These are phyloP conservation scores for Baccha elongata DNA, from an alignment of 2,888 invertebrate genomes.

Conservation along the genomic window DNA sequence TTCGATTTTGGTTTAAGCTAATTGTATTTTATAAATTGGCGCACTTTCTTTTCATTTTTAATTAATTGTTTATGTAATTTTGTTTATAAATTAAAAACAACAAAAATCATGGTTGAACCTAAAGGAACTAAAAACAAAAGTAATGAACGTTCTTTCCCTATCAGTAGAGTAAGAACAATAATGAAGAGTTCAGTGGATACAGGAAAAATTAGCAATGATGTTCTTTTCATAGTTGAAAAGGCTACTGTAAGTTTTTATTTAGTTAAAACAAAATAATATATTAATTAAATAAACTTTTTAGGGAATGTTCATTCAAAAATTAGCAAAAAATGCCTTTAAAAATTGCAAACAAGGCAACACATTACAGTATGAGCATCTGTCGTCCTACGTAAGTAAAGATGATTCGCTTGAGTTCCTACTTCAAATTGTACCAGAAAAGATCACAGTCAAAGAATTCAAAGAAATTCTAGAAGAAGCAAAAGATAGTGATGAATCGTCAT, in stretches of 20 bases:
- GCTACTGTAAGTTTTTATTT: constrained; percentile 75
- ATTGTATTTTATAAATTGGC: too few species aligned
- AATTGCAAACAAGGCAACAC: constrained; percentile 74
- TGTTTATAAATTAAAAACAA: too few species aligned
- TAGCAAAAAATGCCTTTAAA: constrained; percentile 78
- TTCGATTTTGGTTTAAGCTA: too few species aligned
- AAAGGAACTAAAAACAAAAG: constrained; percentile 44
- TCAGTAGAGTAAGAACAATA: constrained; percentile 79
- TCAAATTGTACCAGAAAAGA: constrained; percentile 81
- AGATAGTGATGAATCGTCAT: constrained; percentile 53
- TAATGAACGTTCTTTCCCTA: constrained; percentile 77
- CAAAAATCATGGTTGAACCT: constrained; percentile 54
- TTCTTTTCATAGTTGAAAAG: constrained; percentile 79
- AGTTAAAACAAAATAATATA: background rate
- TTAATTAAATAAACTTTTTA: constrained; percentile 39
- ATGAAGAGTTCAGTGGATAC: constrained; percentile 81
- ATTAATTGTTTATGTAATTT: background rate
- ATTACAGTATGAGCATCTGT: constrained; percentile 79
- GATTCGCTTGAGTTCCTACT: constrained; percentile 79
- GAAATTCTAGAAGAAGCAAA: constrained; percentile 76
- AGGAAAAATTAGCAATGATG: constrained; percentile 79
- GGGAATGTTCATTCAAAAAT: constrained; percentile 80
- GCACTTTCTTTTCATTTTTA: background rate
- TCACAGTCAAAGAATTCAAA: constrained; percentile 80
- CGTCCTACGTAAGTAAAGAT: constrained; percentile 77